phyloP scores from a whole-genome alignment of 2,113 vertebrate species.

The Phylloscopus trochiloides region DNA sequence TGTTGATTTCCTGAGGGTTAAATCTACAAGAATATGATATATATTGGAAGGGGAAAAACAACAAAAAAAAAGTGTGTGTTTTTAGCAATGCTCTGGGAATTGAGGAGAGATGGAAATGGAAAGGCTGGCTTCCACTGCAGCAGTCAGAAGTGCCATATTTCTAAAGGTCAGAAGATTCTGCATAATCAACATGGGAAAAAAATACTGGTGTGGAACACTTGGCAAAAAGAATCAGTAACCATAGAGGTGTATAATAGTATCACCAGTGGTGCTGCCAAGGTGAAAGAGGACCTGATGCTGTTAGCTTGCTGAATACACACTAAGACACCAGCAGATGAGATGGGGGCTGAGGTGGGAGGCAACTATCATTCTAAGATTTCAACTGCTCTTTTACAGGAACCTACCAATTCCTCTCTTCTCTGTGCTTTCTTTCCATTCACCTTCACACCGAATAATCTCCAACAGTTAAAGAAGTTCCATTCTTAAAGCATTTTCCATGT shows the following conservation, averaged over 20 bases:
- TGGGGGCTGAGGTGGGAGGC: not conserved
- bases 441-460: not conserved
- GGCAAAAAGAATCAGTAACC: not conserved
- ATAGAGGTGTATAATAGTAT: not conserved
- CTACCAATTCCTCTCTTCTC: not conserved
- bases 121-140: not conserved
- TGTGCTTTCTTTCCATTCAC: not conserved
- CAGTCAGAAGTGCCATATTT: not conserved
- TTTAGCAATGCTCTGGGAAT: not conserved
- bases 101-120: not conserved
- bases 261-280: constrained; percentile 8
- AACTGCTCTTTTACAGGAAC: not conserved
- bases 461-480: not conserved
- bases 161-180: constrained; percentile 24
- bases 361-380: not conserved
- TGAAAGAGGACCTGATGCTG: not conserved
- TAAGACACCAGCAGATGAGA: not conserved
- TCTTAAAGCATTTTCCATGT: not conserved
- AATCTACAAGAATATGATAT: not conserved
- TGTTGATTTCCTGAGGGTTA: constrained; percentile 8
- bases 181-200: not conserved
- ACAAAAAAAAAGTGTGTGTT: not conserved
- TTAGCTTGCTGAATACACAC: not conserved
- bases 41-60: not conserved
- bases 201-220: not conserved